These are phyloP conservation scores for Seira sanloemensis DNA, from an alignment of 2,888 invertebrate genomes.

Conservation along the genomic window DNA sequence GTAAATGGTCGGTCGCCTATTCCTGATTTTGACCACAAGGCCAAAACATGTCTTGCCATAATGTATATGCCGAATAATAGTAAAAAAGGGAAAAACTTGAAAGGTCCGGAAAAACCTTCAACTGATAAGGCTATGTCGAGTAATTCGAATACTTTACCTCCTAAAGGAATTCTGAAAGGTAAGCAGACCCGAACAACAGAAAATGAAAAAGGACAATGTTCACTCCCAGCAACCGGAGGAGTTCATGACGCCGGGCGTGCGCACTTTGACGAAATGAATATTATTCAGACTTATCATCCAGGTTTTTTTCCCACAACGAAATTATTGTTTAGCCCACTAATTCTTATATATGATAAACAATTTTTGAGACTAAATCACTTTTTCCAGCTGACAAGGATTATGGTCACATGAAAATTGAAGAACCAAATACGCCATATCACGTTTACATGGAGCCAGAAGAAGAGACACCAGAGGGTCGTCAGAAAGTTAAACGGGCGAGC, in stretches of 20 bases:
- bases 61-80: no score
- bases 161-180: conserved; percentile 30
- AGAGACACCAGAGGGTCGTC: background rate
- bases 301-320: conserved; percentile 10
- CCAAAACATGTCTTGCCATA: no score
- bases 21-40: no score
- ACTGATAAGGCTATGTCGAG: conserved; percentile 51
- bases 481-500: conserved; percentile 37
- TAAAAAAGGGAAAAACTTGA: no score
- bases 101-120: no score
- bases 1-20: no score
- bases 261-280: conserved; percentile 62
- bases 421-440: conserved; percentile 59
- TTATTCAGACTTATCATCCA: conserved; percentile 58
- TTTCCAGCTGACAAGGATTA: conserved; percentile 52
- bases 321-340: background rate
- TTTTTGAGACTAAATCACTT: background rate
- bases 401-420: conserved; percentile 61
- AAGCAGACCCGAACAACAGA: conserved; percentile 19
- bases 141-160: conserved; percentile 59
- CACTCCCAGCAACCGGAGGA: conserved; percentile 7
- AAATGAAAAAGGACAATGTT: conserved; percentile 26
- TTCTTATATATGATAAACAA: background rate
- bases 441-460: conserved; percentile 26
- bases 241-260: conserved; percentile 22